Base-by-base conservation (phyloP, 1,140 invertebrate species). In the Aplysia californica region DNA sequence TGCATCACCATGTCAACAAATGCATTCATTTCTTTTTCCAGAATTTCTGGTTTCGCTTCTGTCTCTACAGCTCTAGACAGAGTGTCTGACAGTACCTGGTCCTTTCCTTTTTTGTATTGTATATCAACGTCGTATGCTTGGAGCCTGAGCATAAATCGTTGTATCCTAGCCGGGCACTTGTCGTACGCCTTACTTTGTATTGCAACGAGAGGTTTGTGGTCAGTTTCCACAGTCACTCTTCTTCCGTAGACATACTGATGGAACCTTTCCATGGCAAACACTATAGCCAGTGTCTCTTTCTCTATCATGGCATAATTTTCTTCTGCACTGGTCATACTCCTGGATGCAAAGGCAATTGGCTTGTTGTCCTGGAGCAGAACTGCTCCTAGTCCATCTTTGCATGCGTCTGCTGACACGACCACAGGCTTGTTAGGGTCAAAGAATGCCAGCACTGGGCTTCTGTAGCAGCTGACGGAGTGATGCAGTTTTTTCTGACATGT, bases 201-300 rank as follows among this genome's bases (percentile, higher is more conserved):
- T 4, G 33, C 29, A 15, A 67, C 29, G 10, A 76, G 44, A 68
- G 74, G 74, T 38, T 76, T 76, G 50, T 76, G 64, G 39, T 76
- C 74, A 55, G 74, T 67, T 29, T 76, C 41, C 26, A 58, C 44
- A 31, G 65, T 67, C 23, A 76, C 35, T 21, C 20, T 10, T 26
- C 33, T 26, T 78, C 35, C 29, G 87, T 79, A 90, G 3, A 92
- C 64, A 79, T 90, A 92, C 44, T 91, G 80, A 36, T 91, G 86
- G 84, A 92, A 92, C 81, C 89, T 90, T 58, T 87, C 83, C 21
- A 92, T 86, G 2, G 88, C 89, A 82, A 88, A 92, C 2, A 92
- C 75, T 4, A 92, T 87, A 5, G 90, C 90, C 20, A 91, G 79
- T 3, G 90, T 89, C 87, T 93, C 91, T 82, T 87, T 71, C 80